Evolutionary conservation across 2,888 invertebrate genomes (phyloP), one percentile per base, ranked within the genome.

Genomic region (Apodemia mormo): DNA sequence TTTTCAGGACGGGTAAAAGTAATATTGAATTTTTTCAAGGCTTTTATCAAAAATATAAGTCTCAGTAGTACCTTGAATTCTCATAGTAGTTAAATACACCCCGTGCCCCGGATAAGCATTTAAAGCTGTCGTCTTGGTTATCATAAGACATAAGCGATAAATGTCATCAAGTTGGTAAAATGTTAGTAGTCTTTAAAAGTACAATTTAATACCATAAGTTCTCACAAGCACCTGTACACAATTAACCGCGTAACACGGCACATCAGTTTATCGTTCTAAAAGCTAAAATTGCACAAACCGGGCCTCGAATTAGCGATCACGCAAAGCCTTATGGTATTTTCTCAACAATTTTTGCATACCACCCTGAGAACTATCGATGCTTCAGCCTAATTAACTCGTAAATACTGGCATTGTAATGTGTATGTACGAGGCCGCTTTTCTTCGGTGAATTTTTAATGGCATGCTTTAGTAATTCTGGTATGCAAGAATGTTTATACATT

Each of bases 281-380:
- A 85, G 90, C 84, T 85, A 85, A 87, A 87, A 90, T 89, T 90
- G 87, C 86, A 76, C 77, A 76, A 80, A 76, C 73, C 78, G 80
- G 75, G 71, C 72, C 72, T 76, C 80, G 81, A 83, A 90, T 90
- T 89, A 89, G 84, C 88, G 78, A 79, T 86, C 91, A 90, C 90
- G 82, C 81, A 82, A 78, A 79, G 33, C 30, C 80, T 80, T 78
- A 76, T 77, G 84, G 86, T 86, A 88, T 90, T 85, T 90, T 92
- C 91, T 87, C 91, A 92, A 90, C 91, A 90, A 91, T 92, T 92
- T 92, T 87, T 91, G 92, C 92, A 92, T 92, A 87, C 91, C 92
- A 76, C 80, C 87, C 80, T 92, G 92, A 89, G 92, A 92, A 91
- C 89, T 84, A 84, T 77, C 77, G 79, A 79, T 79, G 79, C 80